Percentiles rank a stretch among this genome's conserved stretches.
These are phyloP conservation scores for Drosophila pseudoobscura DNA, from an alignment of 1,140 invertebrate species.

Conservation along the genomic window DNA sequence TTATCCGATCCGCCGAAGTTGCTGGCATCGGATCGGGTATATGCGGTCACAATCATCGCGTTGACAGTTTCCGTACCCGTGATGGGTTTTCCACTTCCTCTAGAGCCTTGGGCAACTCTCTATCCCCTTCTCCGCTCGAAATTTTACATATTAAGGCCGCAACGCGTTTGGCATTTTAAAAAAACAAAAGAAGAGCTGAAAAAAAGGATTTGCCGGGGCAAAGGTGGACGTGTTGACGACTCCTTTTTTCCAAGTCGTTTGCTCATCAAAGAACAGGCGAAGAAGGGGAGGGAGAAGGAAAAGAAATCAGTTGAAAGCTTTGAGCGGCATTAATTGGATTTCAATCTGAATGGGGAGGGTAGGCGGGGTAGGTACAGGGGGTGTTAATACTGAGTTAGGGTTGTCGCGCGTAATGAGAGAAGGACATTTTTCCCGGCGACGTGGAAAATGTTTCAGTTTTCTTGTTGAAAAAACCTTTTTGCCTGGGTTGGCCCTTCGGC, in stretches of 20 bases:
- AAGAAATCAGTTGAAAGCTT: constrained; percentile 74
- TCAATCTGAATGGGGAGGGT: constrained; percentile 54
- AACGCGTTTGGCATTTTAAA: constrained; percentile 70
- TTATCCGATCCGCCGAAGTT: constrained; percentile 45
- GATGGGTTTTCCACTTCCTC: constrained; percentile 18
- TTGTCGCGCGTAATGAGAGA: constrained; percentile 69
- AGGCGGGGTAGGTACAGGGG: neutral
- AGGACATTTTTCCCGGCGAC: constrained; percentile 66
- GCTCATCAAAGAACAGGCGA: constrained; percentile 39
- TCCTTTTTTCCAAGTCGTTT: constrained; percentile 70
- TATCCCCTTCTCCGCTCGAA: constrained; percentile 24
- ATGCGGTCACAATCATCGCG: constrained; percentile 67
- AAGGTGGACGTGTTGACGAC: constrained; percentile 37
- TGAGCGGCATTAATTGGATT: constrained; percentile 76
- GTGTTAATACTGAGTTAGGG: constrained; percentile 35
- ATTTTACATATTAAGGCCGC: constrained; percentile 68
- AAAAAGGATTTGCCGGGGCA: constrained; percentile 27
- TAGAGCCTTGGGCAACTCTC: constrained; percentile 45
- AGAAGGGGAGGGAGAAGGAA: constrained; percentile 7
- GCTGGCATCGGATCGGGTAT: constrained; percentile 18
- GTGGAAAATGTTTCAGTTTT: constrained; percentile 74
- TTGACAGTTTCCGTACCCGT: constrained; percentile 65
- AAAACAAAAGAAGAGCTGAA: constrained; percentile 30
- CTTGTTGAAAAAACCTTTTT: constrained; percentile 33
- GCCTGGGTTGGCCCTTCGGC: constrained; percentile 14